These are phyloP conservation scores for Toxotes lorentzi DNA, from an alignment of 2,797 vertebrate species.

Conservation along the genomic window DNA sequence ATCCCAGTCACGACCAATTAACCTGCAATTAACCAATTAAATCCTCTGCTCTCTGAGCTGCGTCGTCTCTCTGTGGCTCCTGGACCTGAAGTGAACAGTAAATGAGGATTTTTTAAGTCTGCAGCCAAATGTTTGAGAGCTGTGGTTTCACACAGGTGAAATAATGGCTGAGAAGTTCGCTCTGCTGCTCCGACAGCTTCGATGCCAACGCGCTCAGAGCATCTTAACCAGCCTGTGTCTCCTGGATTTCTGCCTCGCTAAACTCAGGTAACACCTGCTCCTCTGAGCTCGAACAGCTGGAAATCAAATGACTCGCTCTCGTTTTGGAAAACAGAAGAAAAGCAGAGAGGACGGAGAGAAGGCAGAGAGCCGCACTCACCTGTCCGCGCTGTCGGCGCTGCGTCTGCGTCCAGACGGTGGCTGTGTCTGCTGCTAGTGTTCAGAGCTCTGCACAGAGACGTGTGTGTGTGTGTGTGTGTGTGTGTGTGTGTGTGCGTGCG, in stretches of 20 bases:
- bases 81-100: background rate
- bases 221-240: background rate
- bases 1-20: slow-evolving; percentile 1
- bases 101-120: too few species aligned
- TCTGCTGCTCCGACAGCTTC: background rate
- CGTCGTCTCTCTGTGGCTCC: too few species aligned
- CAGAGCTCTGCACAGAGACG: slow-evolving; percentile 8
- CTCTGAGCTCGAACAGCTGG: background rate
- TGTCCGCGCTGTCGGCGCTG: slow-evolving; percentile 12
- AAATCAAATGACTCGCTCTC: too few species aligned
- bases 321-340: too few species aligned
- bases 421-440: background rate
- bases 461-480: background rate
- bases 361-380: slow-evolving; percentile 45
- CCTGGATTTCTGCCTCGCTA: background rate
- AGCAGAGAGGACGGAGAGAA: too few species aligned
- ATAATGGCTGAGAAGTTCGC: background rate
- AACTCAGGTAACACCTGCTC: slow-evolving; percentile 16
- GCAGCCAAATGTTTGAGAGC: too few species aligned
- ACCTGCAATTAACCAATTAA: background rate
- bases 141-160: background rate
- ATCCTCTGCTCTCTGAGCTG: background rate
- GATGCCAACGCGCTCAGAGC: background rate
- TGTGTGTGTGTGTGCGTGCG: background rate
- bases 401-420: background rate